A percentile compares a stretch with the other conserved stretches of the same genome.
Evolutionary conservation across 2,113 vertebrate genomes (phyloP).

Genomic region (Oncorhynchus mykiss): DNA sequence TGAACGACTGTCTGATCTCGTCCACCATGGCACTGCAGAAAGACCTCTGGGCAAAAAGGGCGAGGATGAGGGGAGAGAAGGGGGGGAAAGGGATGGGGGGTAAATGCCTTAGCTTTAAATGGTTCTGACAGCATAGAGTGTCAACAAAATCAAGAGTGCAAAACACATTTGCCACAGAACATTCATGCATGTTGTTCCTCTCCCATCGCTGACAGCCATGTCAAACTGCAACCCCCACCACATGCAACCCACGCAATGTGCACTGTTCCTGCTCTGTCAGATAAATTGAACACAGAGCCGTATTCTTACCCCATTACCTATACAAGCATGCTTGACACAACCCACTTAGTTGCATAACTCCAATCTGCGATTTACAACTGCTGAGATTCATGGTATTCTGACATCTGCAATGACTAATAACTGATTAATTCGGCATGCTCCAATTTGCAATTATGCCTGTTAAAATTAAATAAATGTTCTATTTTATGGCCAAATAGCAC

Average conservation of each 20-base stretch:
- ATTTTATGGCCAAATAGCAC: conserved; percentile 47
- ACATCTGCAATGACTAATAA: conserved; percentile 64
- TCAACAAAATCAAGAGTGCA: conserved; percentile 46
- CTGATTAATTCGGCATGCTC: conserved; percentile 63
- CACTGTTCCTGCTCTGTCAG: conserved; percentile 39
- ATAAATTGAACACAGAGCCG: conserved; percentile 6
- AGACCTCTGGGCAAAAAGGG: conserved; percentile 87
- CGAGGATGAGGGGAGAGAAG: conserved; percentile 45
- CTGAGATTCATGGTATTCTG: conserved; percentile 46
- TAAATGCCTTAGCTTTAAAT: conserved; percentile 74
- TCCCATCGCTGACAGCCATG: conserved; percentile 41
- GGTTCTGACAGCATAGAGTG: conserved; percentile 53
- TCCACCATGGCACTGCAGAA: conserved; percentile 95
- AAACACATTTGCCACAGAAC: conserved; percentile 28
- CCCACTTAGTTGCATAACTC: conserved; percentile 34
- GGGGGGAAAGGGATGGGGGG: conserved; percentile 48
- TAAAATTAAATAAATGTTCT: conserved; percentile 61
- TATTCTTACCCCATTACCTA: neutral
- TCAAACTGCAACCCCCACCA: conserved; percentile 18
- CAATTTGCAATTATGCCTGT: conserved; percentile 66
- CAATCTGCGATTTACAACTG: conserved; percentile 41
- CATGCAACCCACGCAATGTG: conserved; percentile 21
- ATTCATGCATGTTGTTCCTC: conserved; percentile 6
- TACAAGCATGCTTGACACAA: conserved; percentile 27
- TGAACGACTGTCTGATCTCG: conserved; percentile 95